Percentiles rank a stretch among this genome's conserved stretches.
phyloP scores from a whole-genome alignment of 64 coral and sea anemone species.

The Porites australiensis region DNA sequence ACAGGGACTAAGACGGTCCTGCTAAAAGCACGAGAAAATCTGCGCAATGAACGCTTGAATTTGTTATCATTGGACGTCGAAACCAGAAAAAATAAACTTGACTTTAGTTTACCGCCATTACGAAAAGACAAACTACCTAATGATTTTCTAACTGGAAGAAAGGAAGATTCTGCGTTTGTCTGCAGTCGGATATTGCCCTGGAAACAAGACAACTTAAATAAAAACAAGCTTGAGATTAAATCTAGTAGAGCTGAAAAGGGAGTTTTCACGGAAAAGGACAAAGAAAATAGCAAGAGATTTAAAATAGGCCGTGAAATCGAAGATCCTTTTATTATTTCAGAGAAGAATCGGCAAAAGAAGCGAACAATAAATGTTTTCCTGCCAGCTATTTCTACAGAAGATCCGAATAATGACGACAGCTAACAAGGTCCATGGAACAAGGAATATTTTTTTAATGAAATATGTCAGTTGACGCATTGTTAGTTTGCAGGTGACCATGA shows the following conservation, averaged over 20 bases:
- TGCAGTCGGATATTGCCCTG: constrained; percentile 8
- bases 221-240: not conserved
- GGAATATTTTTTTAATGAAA: not conserved
- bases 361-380: constrained; percentile 30
- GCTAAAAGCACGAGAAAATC: not conserved
- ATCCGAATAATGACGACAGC: not conserved
- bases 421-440: not conserved
- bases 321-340: not conserved
- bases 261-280: not conserved
- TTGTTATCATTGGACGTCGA: not conserved
- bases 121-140: not conserved
- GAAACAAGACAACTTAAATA: not conserved
- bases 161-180: not conserved
- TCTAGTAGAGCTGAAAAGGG: not conserved
- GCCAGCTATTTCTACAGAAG: constrained; percentile 16
- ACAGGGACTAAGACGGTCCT: not conserved
- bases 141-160: not conserved
- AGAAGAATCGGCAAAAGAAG: not conserved
- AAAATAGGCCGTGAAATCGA: not conserved
- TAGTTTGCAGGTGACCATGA: not conserved
- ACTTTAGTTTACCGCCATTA: constrained; percentile 4
- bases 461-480: not conserved
- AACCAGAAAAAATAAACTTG: not conserved
- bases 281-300: not conserved
- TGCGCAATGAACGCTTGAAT: not conserved